Evolutionary conservation across 2,797 vertebrate genomes (phyloP).

Genomic region (Chloroceryle inda): DNA sequence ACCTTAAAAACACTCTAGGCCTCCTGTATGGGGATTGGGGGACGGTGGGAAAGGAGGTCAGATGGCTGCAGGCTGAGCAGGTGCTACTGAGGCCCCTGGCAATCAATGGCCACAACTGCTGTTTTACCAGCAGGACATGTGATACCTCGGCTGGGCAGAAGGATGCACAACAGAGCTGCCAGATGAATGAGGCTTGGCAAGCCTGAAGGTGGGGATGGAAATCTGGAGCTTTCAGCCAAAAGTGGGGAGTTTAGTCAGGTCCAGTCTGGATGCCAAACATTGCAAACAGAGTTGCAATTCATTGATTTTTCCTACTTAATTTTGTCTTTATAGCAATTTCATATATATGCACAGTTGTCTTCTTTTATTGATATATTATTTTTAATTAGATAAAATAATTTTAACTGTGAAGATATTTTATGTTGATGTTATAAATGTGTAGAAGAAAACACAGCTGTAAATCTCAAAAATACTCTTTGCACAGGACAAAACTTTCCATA

Average conservation of each 20-base stretch:
- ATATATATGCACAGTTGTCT: background rate
- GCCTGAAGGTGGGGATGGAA: background rate
- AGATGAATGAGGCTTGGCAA: conserved; percentile 48
- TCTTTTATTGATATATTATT: background rate
- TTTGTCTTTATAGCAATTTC: background rate
- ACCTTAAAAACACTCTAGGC: background rate
- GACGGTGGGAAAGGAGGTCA: conserved; percentile 13
- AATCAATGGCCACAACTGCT: background rate
- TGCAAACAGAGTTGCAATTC: background rate
- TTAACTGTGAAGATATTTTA: background rate
- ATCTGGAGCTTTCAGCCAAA: background rate
- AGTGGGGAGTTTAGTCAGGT: background rate
- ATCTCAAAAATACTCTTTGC: background rate
- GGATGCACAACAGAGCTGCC: background rate
- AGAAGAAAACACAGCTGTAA: background rate
- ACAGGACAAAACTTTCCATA: background rate
- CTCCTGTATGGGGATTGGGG: background rate
- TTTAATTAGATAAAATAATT: background rate
- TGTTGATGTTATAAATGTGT: background rate
- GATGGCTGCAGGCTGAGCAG: conserved; percentile 39
- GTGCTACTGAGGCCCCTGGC: background rate
- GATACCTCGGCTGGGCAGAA: background rate
- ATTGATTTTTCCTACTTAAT: background rate
- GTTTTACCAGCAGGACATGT: background rate
- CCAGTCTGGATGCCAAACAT: background rate